Evolutionary conservation across 64 coral and sea anemone species (phyloP).

Genomic region (Pocillopora damicornis): DNA sequence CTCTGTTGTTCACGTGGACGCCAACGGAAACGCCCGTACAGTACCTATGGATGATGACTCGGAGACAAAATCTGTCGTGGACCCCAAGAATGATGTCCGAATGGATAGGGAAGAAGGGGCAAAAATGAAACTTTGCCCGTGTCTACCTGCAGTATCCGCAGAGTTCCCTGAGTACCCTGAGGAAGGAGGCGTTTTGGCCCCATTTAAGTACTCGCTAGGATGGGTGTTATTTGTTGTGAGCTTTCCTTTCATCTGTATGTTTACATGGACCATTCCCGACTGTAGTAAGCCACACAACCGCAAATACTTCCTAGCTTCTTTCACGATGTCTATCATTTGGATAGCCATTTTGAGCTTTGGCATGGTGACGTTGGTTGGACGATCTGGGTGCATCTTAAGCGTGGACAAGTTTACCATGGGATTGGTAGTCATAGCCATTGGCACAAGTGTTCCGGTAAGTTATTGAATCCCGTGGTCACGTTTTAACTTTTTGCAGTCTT

Average conservation of each 20-base stretch:
- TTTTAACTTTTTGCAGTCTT: neutral
- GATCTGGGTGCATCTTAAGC: conserved; percentile 90
- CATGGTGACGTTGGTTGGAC: conserved; percentile 94
- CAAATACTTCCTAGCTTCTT: conserved; percentile 93
- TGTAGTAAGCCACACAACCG: conserved; percentile 92
- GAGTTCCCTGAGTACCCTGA: conserved; percentile 73
- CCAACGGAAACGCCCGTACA: conserved; percentile 51
- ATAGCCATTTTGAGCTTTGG: conserved; percentile 96
- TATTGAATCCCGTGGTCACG: neutral
- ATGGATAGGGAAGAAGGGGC: conserved; percentile 26
- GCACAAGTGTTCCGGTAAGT: conserved; percentile 97
- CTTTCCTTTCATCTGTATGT: conserved; percentile 93
- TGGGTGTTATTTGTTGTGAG: conserved; percentile 87
- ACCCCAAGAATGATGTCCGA: conserved; percentile 7
- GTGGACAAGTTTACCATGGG: conserved; percentile 99
- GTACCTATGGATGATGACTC: neutral
- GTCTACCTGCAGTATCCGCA: conserved; percentile 65
- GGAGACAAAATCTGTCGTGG: conserved; percentile 6
- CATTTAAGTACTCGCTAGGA: conserved; percentile 48
- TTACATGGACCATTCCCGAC: conserved; percentile 96
- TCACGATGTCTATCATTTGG: conserved; percentile 91
- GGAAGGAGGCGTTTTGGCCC: conserved; percentile 16
- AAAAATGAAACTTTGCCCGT: conserved; percentile 70
- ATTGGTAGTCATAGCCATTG: conserved; percentile 89
- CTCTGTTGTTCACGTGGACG: conserved; percentile 53